A percentile compares a stretch with the other conserved stretches of the same genome.
phyloP scores from a whole-genome alignment of 37 sponge, comb jelly and placozoan genomes.

The Mnemiopsis leidyi region DNA sequence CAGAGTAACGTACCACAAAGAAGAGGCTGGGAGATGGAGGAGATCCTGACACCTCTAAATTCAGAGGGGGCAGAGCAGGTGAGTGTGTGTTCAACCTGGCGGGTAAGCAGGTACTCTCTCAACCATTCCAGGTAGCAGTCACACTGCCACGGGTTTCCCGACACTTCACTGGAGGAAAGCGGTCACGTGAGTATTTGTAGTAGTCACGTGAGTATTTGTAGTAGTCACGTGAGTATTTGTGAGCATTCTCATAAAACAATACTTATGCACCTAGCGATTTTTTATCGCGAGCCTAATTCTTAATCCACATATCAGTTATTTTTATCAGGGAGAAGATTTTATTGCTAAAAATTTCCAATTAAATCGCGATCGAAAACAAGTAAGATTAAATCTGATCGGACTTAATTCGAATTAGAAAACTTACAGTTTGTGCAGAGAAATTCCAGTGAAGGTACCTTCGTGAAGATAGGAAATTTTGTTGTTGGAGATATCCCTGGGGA shows the following conservation, averaged over 20 bases:
- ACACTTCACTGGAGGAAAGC: background rate
- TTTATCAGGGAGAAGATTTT: no score
- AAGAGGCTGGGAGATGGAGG: background rate
- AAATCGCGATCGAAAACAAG: no score
- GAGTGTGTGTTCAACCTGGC: background rate
- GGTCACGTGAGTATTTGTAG: background rate
- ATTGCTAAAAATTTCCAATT: no score
- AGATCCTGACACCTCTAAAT: background rate
- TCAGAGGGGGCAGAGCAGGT: background rate
- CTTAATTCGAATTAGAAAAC: background rate
- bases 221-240: no score
- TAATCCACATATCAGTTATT: no score
- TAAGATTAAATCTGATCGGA: no score
- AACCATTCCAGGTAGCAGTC: constrained; percentile 55
- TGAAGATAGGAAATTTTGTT: constrained; percentile 35
- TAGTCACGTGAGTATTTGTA: no score
- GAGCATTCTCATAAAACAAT: no score
- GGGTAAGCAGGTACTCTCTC: background rate
- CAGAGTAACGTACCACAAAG: background rate
- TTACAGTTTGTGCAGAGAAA: constrained; percentile 25
- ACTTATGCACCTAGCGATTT: no score
- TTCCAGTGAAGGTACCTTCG: constrained; percentile 33
- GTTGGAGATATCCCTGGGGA: constrained; percentile 31
- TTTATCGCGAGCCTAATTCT: no score
- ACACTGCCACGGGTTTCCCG: constrained; percentile 37